Conservation (phyloP, 2,797 vertebrate species). For the Amniataba percoides region DNA sequence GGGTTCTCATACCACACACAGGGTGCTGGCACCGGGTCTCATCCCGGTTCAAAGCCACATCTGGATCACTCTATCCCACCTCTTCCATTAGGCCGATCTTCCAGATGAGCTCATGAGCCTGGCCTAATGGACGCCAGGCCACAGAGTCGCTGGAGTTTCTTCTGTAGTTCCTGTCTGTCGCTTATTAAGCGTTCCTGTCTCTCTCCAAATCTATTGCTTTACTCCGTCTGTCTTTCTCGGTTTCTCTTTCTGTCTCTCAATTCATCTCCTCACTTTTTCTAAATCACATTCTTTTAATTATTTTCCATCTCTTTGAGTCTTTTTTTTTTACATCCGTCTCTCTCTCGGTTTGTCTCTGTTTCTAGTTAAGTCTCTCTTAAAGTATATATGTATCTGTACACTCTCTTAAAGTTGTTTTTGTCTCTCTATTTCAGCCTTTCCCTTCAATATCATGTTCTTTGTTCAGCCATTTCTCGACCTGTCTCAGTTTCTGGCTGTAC, state of each 20-base stretch:
- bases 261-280: conserved; percentile 25
- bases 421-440: conserved; percentile 7
- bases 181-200: conserved; percentile 42
- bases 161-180: conserved; percentile 39
- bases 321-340: conserved; percentile 1
- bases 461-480: conserved; percentile 10
- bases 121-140: conserved; percentile 72
- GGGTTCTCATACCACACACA: conserved; percentile 81
- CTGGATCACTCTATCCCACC: conserved; percentile 75
- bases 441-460: conserved; percentile 7
- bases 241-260: conserved; percentile 20
- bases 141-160: conserved; percentile 58
- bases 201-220: conserved; percentile 30
- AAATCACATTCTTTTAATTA: conserved; percentile 9
- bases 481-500: conserved; percentile 10
- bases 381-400: conserved; percentile 10
- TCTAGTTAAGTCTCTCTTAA: conserved; percentile 28
- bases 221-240: conserved; percentile 14
- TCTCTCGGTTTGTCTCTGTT: conserved; percentile 10
- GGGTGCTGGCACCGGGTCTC: conserved; percentile 76
- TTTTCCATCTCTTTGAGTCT: conserved; percentile 23
- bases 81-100: conserved; percentile 71
- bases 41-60: conserved; percentile 79
- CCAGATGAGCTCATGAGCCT: conserved; percentile 79
- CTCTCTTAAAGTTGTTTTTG: conserved; percentile 4